Evolutionary conservation across 2,888 invertebrate species (phyloP), one percentile per base, ranked within the genome.

Genomic region (Leucozona laternaria): DNA sequence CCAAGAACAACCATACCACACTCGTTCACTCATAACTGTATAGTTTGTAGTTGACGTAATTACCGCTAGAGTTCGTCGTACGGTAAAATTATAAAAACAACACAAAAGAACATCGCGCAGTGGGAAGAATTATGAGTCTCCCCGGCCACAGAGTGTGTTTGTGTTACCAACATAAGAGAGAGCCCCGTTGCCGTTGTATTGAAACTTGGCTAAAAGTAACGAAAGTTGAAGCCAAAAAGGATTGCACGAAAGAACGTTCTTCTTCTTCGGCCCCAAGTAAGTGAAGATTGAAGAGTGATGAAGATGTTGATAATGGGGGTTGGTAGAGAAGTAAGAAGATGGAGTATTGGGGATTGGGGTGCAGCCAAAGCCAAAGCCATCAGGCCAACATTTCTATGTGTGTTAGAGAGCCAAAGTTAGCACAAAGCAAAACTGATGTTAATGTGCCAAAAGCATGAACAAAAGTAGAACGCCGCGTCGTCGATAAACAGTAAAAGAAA

Each of bases 61-160:
- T 92, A 92, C 92, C 92, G 92, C 92, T 92, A 92, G 90, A 90
- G 92, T 92, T 92, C 92, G 92, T 90, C 90, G 89, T 91, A 92
- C 92, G 91, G 92, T 91, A 91, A 92, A 88, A 87, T 82, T 75
- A 79, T 91, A 91, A 90, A 89, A 90, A 90, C 88, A 90, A 89
- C 86, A 88, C 86, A 88, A 85, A 79, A 84, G 66, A 82, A 73
- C 50, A 60, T 20, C 37, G 53, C 53, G 50, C 45, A 17, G 60
- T 43, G 43, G 50, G 57, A 48, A 53, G 45, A 71, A 75, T 82
- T 70, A 75, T 79, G 82, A 64, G 73, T 50, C 70, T 75, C 60
- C 77, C 11, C 77, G 31, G 28, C 53, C 25, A 20, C 62, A 48
- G 22, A n/a, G 62, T 71, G 11, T 34, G 20, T 58, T 28, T 28